Evolutionary conservation across 1,140 invertebrate species (phyloP).

Genomic region (Cyclargus thomasi): DNA sequence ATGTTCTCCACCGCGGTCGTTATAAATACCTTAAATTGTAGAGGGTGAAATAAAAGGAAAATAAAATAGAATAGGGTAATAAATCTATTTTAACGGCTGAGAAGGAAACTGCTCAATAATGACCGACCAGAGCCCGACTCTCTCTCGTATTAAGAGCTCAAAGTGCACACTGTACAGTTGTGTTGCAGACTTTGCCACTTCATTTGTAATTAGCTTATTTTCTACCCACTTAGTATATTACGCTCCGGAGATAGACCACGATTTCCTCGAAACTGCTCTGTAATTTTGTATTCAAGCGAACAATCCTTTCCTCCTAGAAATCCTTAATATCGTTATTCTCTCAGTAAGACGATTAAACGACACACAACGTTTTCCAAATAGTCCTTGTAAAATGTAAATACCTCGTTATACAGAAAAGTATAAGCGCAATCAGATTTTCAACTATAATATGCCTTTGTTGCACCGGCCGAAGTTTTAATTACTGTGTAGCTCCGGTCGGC

Average conservation of each 20-base stretch:
- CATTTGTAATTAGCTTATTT: no score
- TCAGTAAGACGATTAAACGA: not conserved
- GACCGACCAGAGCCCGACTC: slow-evolving; percentile 10
- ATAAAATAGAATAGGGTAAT: slow-evolving; percentile 20
- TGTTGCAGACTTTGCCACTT: no score
- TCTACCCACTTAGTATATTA: no score
- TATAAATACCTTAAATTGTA: slow-evolving; percentile 16
- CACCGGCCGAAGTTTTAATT: slow-evolving; percentile 6
- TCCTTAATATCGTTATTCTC: no score
- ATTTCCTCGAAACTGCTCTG: no score
- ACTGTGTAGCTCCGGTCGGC: not conserved
- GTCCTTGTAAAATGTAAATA: not conserved
- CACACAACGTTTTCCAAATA: not conserved
- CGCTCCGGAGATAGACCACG: no score
- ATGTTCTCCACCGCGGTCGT: not conserved
- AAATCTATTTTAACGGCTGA: slow-evolving; percentile 22
- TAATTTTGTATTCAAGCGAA: no score
- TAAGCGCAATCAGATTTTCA: slow-evolving; percentile 6
- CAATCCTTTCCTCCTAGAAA: no score
- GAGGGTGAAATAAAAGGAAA: slow-evolving; percentile 15
- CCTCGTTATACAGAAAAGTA: not conserved
- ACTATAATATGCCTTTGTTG: slow-evolving; percentile 5
- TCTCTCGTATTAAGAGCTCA: slow-evolving; percentile 2
- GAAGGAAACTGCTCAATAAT: slow-evolving; percentile 21
- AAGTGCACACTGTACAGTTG: no score